Conservation (phyloP, 2,888 invertebrate species). For the Ceraclea dissimilis region DNA sequence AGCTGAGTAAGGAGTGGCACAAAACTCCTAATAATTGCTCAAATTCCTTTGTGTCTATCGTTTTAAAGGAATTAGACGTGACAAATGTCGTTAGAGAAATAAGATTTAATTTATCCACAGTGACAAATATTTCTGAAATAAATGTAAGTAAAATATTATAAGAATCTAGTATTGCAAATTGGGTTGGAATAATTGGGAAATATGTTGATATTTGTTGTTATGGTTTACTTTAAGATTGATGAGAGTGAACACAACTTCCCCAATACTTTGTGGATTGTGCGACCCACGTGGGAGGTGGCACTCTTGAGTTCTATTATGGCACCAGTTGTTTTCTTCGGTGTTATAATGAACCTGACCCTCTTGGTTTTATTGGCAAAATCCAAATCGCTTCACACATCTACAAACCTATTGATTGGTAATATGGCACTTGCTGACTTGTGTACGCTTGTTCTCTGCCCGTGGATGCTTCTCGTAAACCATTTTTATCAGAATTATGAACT, state of each 20-base stretch:
- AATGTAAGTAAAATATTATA: not conserved
- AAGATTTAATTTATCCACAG: slow-evolving; percentile 11
- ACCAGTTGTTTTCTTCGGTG: slow-evolving; percentile 55
- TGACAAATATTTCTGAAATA: not conserved
- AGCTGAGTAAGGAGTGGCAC: slow-evolving; percentile 4
- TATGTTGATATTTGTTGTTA: not conserved
- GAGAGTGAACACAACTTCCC: slow-evolving; percentile 39
- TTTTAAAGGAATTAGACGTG: slow-evolving; percentile 19
- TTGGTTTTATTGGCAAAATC: slow-evolving; percentile 55
- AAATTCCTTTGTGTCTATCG: slow-evolving; percentile 5
- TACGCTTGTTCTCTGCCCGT: slow-evolving; percentile 61
- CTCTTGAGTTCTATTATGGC: slow-evolving; percentile 53
- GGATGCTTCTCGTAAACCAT: slow-evolving; percentile 67
- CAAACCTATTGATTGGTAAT: slow-evolving; percentile 66
- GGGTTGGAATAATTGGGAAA: not conserved
- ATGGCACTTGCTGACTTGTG: slow-evolving; percentile 65
- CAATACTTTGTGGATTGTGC: slow-evolving; percentile 58
- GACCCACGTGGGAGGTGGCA: slow-evolving; percentile 51
- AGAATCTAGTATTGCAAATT: not conserved
- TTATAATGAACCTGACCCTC: slow-evolving; percentile 59
- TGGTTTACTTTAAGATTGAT: not conserved
- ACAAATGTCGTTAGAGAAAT: slow-evolving; percentile 15
- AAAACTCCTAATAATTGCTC: slow-evolving; percentile 7
- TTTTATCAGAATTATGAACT: slow-evolving; percentile 73
- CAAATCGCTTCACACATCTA: slow-evolving; percentile 57